Percentiles rank a stretch among this genome's conserved stretches.
phyloP scores from a whole-genome alignment of 92 coral and sea anemone species.

The Desmophyllum pertusum region DNA sequence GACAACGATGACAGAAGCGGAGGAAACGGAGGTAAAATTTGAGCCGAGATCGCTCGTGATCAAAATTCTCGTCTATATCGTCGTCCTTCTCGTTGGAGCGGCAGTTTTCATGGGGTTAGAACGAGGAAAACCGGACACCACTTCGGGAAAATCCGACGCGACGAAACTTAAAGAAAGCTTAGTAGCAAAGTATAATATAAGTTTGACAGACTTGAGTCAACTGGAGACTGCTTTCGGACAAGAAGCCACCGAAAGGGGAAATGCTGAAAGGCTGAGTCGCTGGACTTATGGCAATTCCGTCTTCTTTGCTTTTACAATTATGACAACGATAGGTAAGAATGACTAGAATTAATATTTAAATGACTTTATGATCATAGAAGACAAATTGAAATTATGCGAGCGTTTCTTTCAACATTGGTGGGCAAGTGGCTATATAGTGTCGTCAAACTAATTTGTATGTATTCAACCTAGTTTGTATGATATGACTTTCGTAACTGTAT shows the following conservation, averaged over 20 bases:
- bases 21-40: slow-evolving; percentile 44
- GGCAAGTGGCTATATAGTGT: not conserved
- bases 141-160: slow-evolving; percentile 9
- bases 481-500: not conserved
- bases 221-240: slow-evolving; percentile 48
- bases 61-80: slow-evolving; percentile 56
- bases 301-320: slow-evolving; percentile 85
- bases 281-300: slow-evolving; percentile 89
- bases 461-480: not conserved
- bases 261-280: slow-evolving; percentile 40
- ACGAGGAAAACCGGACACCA: slow-evolving; percentile 18
- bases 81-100: slow-evolving; percentile 84
- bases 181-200: slow-evolving; percentile 65
- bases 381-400: not conserved
- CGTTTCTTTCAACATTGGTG: not conserved
- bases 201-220: slow-evolving; percentile 40
- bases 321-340: slow-evolving; percentile 91
- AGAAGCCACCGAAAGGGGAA: slow-evolving; percentile 24
- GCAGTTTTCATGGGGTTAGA: slow-evolving; percentile 83
- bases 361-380: not conserved
- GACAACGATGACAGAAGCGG: slow-evolving; percentile 18
- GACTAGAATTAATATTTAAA: not conserved
- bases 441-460: not conserved
- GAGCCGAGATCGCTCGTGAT: slow-evolving; percentile 75
- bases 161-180: slow-evolving; percentile 35